phyloP scores from a whole-genome alignment of 2,113 vertebrate species.

The Emydura subglobosa region DNA sequence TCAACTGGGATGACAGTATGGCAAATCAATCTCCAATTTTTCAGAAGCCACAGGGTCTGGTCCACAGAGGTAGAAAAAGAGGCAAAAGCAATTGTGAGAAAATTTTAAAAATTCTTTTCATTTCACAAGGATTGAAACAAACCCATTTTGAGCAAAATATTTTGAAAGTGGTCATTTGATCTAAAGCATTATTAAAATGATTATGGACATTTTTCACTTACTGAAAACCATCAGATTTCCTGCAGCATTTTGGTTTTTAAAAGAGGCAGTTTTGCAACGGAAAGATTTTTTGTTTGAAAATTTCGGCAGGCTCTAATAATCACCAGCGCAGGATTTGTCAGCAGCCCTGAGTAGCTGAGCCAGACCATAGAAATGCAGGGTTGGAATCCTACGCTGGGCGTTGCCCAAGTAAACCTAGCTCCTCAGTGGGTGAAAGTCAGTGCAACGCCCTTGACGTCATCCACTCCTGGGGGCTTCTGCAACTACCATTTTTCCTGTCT shows the following conservation, averaged over 20 bases:
- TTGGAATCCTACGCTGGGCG: background rate
- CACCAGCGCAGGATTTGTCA: background rate
- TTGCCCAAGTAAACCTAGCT: background rate
- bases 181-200: background rate
- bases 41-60: background rate
- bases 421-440: too few relatives aligned
- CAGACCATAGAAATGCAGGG: background rate
- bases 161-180: background rate
- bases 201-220: background rate
- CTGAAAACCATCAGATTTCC: background rate
- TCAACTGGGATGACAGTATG: background rate
- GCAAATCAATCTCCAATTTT: background rate
- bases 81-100: background rate
- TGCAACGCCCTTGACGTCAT: background rate
- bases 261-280: fast-evolving
- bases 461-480: background rate
- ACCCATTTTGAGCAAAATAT: background rate
- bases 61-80: background rate
- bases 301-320: background rate
- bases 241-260: background rate
- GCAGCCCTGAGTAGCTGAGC: background rate
- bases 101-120: background rate
- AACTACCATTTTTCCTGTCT: background rate
- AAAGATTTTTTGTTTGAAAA: background rate
- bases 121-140: background rate